Evolutionary conservation across 1,140 invertebrate species (phyloP).

Genomic region (Asobara japonica): DNA sequence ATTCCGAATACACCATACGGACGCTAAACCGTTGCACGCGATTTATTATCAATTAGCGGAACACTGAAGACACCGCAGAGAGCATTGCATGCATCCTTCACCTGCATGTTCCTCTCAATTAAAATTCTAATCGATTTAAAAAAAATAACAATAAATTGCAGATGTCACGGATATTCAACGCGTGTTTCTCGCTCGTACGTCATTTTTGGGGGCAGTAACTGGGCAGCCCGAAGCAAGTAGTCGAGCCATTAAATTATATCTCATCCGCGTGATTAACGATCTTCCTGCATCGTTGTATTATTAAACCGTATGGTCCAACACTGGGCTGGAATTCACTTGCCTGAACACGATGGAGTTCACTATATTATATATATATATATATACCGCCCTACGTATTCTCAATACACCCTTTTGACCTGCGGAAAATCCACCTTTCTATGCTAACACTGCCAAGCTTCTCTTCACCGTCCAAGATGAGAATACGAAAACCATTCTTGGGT

Average conservation of each 20-base stretch:
- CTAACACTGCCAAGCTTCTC: neutral
- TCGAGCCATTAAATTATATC: conserved; percentile 21
- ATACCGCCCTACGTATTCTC: neutral
- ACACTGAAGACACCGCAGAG: neutral
- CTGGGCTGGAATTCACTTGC: conserved; percentile 16
- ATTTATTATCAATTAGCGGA: neutral
- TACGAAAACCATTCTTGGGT: conserved; percentile 14
- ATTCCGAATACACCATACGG: too few species aligned
- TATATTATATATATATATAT: neutral
- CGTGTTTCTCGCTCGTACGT: conserved; percentile 2
- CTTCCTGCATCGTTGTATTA: conserved; percentile 18
- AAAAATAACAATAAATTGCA: neutral
- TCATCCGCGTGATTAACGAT: conserved; percentile 22
- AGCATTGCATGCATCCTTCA: neutral
- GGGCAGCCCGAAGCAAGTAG: neutral
- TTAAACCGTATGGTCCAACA: conserved; percentile 14
- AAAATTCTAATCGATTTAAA: neutral
- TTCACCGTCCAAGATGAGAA: conserved; percentile 6
- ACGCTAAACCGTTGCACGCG: too few species aligned
- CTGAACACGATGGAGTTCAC: conserved; percentile 18
- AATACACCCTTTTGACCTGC: neutral
- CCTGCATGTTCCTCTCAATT: neutral
- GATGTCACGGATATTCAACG: neutral
- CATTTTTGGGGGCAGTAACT: neutral
- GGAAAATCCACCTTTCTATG: neutral